Conservation (phyloP, 2,888 invertebrate genomes). For the Cerastoderma edule region DNA sequence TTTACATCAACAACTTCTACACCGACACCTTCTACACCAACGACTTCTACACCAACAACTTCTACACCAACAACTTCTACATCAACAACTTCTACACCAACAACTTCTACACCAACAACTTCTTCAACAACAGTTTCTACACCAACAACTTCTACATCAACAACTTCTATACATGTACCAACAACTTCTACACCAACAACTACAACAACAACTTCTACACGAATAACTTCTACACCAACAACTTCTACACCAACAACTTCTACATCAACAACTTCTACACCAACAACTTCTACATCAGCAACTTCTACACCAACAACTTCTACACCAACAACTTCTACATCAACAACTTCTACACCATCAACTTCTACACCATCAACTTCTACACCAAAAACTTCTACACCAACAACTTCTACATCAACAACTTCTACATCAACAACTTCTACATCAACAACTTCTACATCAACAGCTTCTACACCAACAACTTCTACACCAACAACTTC, state of each 20-base stretch:
- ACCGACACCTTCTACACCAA: neutral
- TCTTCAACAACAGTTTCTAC: neutral
- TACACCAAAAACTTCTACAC: neutral
- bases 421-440: slow-evolving; percentile 10
- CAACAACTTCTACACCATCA: slow-evolving; percentile 10
- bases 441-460: neutral
- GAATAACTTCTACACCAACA: slow-evolving; percentile 1
- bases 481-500: slow-evolving; percentile 3
- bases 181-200: neutral
- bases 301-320: slow-evolving; percentile 14
- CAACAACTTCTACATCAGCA: slow-evolving; percentile 6
- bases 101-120: neutral
- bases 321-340: neutral
- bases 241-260: neutral
- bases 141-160: neutral
- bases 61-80: neutral
- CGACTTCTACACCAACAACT: neutral
- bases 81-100: neutral
- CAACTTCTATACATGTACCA: neutral
- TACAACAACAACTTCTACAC: slow-evolving; percentile 14
- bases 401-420: slow-evolving; percentile 19
- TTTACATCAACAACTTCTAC: neutral
- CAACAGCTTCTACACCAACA: slow-evolving; percentile 19
- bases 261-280: neutral
- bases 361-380: slow-evolving; percentile 15